These are phyloP conservation scores for Dicaeum eximium DNA, from an alignment of 2,113 vertebrate species.

Conservation along the genomic window DNA sequence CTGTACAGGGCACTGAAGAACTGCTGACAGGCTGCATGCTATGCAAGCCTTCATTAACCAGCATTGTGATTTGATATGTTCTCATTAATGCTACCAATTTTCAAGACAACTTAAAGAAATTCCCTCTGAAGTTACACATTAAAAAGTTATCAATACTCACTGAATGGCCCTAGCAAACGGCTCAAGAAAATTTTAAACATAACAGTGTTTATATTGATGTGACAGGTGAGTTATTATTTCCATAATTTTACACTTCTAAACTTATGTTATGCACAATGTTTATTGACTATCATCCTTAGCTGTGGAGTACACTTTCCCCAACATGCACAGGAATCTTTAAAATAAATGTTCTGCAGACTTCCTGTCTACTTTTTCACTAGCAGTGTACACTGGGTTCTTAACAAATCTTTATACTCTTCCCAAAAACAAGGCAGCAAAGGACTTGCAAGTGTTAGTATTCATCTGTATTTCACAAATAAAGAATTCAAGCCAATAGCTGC, in stretches of 20 bases:
- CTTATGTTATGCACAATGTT: neutral
- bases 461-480: neutral
- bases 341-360: neutral
- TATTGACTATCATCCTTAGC: neutral
- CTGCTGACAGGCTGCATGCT: neutral
- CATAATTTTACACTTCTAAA: neutral
- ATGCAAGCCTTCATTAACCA: neutral
- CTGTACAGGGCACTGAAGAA: neutral
- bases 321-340: neutral
- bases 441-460: neutral
- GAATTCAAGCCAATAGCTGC: neutral
- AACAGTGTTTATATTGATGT: neutral
- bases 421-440: neutral
- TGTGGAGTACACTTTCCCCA: neutral
- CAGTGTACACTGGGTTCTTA: neutral
- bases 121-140: neutral
- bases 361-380: neutral
- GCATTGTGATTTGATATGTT: neutral
- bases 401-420: neutral
- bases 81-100: neutral
- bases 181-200: neutral
- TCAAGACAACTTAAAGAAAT: neutral
- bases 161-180: neutral
- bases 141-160: neutral
- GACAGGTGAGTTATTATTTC: neutral